Base-by-base conservation (phyloP, 2,113 vertebrate species). In the Psilopogon haemacephalus region DNA sequence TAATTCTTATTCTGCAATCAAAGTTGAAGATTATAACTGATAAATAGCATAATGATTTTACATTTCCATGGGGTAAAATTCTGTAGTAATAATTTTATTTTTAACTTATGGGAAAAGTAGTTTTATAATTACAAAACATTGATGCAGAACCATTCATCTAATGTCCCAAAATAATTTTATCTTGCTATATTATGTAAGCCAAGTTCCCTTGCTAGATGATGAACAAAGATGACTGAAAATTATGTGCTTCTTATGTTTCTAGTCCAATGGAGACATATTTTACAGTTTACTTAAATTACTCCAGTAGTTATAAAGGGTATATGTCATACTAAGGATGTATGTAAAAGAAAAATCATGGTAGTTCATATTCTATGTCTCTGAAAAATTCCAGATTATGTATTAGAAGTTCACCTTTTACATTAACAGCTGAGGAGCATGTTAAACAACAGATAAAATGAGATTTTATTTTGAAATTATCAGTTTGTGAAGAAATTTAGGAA, bases 51-150 rank as follows among this genome's bases (percentile, higher is more conserved):
- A 60, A 48, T 18, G 11, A 72, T 26, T 85, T 85, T 60, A 62
- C 15, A 75, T 3, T 70, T 82, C 15, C 11, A 15, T 3, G 4
- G 35, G 32, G 65, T 7, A 87, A 59, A 44, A 56, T 8, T 80
- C 17, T 64, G 7, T 12, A 44, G 3, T 18, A 86, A 62, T 82
- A 62, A 77, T 75, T 89, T 69, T 8, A 48, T 75, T 82, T 89
- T 84, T 54, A 84, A 75, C 8, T 75, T 64, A 33, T 6, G 6
- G 52, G 33, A 64, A 54, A 88, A 78, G 15, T 28, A 62, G 14
- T 58, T 84, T 71, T 78, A 59, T 82, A 94, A 92, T 82, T 84
- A 60, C 42, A 92, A 94, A 89, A 65, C 78, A 65, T 30, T 77
- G 92, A 84, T 65, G 78, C 60, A 81, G 60, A 89, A 84, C 74